Percentiles rank a stretch among this genome's conserved stretches.
phyloP scores from a whole-genome alignment of 2,888 invertebrate genomes.

The Amblyteles armatorius region DNA sequence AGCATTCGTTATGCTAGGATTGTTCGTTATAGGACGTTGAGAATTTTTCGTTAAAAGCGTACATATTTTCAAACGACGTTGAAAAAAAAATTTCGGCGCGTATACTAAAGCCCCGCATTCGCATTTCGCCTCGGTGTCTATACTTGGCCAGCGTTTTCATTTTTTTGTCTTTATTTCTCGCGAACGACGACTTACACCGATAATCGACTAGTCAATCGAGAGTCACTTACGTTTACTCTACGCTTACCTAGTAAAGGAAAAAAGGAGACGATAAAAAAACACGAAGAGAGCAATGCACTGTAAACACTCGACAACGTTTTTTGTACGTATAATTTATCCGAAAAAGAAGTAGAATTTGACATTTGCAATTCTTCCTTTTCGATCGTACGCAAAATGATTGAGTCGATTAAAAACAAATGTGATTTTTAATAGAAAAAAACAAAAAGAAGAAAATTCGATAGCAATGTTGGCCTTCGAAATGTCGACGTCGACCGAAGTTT shows the following conservation, averaged over 20 bases:
- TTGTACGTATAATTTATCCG: slow-evolving; percentile 4
- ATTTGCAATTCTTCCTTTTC: slow-evolving; percentile 2
- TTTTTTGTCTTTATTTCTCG: slow-evolving; percentile 26
- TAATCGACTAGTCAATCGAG: slow-evolving; percentile 64
- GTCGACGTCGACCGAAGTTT: slow-evolving; percentile 30
- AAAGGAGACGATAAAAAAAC: neutral
- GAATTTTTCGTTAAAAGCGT: slow-evolving; percentile 27
- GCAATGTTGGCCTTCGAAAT: slow-evolving; percentile 42
- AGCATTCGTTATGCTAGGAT: slow-evolving; percentile 24
- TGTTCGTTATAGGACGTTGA: neutral
- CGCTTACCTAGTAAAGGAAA: slow-evolving; percentile 32
- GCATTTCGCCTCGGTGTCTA: slow-evolving; percentile 32
- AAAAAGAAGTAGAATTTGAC: slow-evolving; percentile 1
- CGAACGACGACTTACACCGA: slow-evolving; percentile 47
- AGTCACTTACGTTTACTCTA: slow-evolving; percentile 56
- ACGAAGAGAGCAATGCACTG: slow-evolving; percentile 17
- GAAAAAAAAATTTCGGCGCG: neutral
- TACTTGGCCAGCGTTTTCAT: slow-evolving; percentile 26
- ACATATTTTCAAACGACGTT: neutral
- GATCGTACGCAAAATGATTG: neutral
- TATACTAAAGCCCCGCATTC: slow-evolving; percentile 4
- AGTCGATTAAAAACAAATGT: slow-evolving; percentile 12
- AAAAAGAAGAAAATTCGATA: slow-evolving; percentile 12
- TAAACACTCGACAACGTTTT: slow-evolving; percentile 22
- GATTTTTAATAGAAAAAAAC: slow-evolving; percentile 22